Percentiles rank a stretch among this genome's conserved stretches.
Evolutionary conservation across 2,888 invertebrate genomes (phyloP).

Genomic region (Sinopyrophorus schimmeli): DNA sequence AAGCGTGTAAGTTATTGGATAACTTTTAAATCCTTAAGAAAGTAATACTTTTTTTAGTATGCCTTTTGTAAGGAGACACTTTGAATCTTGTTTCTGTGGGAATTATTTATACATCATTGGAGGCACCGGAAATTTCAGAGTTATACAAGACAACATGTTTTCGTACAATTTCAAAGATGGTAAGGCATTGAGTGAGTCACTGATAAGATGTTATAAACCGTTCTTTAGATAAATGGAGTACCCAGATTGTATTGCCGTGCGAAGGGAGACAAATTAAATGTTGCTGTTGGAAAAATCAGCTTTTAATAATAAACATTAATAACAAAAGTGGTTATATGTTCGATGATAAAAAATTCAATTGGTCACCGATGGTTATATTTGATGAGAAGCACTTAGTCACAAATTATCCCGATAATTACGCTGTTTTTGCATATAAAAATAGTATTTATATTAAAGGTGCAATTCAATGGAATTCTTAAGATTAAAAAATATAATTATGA

Average conservation of each 20-base stretch:
- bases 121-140: conserved; percentile 47
- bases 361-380: conserved; percentile 37
- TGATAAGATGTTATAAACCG: background rate
- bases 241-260: conserved; percentile 41
- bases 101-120: conserved; percentile 49
- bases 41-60: conserved; percentile 37
- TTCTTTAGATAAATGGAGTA: conserved; percentile 44
- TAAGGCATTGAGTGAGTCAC: conserved; percentile 16
- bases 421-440: conserved; percentile 42
- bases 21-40: background rate
- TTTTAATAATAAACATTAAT: conserved; percentile 43
- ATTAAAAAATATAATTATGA: background rate
- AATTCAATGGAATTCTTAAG: conserved; percentile 2
- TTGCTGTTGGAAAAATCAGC: conserved; percentile 43
- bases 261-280: conserved; percentile 42
- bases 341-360: conserved; percentile 29
- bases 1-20: conserved; percentile 37
- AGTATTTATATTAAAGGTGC: conserved; percentile 46
- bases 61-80: conserved; percentile 49
- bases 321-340: conserved; percentile 44
- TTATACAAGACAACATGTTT: conserved; percentile 48
- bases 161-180: conserved; percentile 47
- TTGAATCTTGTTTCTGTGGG: conserved; percentile 47
- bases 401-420: conserved; percentile 35
- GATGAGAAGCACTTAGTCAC: conserved; percentile 31